These are phyloP conservation scores for Agrotis segetum DNA, from an alignment of 2,888 invertebrate genomes.

Conservation along the genomic window DNA sequence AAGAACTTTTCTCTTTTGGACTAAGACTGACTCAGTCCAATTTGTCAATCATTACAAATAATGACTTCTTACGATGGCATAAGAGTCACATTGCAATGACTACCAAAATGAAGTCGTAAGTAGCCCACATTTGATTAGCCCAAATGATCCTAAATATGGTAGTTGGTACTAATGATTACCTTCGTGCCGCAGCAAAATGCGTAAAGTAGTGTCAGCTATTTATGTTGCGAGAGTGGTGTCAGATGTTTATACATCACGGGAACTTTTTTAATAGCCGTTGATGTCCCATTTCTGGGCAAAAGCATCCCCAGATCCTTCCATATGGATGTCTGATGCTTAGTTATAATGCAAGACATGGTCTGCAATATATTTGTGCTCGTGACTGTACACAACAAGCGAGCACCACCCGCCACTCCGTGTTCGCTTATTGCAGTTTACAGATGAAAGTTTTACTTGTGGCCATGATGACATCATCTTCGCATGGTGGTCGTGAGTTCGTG, in stretches of 20 bases:
- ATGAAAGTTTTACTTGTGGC: slow-evolving; percentile 42
- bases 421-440: slow-evolving; percentile 22
- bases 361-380: background rate
- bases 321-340: slow-evolving; percentile 1
- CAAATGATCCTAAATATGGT: slow-evolving; percentile 2
- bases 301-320: too few relatives aligned
- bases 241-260: background rate
- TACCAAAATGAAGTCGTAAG: slow-evolving; percentile 2
- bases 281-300: too few relatives aligned
- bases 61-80: background rate
- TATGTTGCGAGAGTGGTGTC: background rate
- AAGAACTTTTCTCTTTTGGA: background rate
- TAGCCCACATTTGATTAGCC: slow-evolving; percentile 6
- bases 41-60: background rate
- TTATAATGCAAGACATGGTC: slow-evolving; percentile 7
- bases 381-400: slow-evolving; percentile 3
- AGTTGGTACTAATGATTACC: slow-evolving; percentile 9
- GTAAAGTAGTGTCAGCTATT: background rate
- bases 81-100: slow-evolving; percentile 1
- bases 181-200: background rate
- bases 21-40: background rate
- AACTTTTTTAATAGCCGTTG: too few relatives aligned
- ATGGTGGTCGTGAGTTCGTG: slow-evolving; percentile 43
- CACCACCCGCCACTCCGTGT: background rate
- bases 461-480: slow-evolving; percentile 40